These are phyloP conservation scores for Drosophila nigrodunni DNA, from an alignment of 1,140 invertebrate species.

Conservation along the genomic window DNA sequence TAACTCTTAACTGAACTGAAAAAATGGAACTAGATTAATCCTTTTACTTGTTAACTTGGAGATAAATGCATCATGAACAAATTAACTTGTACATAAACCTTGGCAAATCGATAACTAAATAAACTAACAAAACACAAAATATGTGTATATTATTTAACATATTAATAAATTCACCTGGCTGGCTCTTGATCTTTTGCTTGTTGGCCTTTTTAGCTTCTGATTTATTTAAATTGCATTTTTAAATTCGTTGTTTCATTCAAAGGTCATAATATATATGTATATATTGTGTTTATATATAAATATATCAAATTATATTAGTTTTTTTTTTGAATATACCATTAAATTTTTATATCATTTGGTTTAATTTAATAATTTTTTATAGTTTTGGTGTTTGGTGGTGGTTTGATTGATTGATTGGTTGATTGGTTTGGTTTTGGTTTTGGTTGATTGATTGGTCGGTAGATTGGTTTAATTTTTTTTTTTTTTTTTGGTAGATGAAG, in stretches of 20 bases:
- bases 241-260: slow-evolving; percentile 45
- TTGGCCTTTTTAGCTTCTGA: slow-evolving; percentile 95
- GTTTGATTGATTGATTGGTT: slow-evolving; percentile 52
- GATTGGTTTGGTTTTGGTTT: slow-evolving; percentile 44
- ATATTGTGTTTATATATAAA: slow-evolving; percentile 3
- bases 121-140: background rate
- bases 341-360: slow-evolving; percentile 8
- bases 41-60: too few relatives aligned
- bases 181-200: slow-evolving; percentile 92
- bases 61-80: too few relatives aligned
- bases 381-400: slow-evolving; percentile 54
- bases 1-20: too few relatives aligned
- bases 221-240: slow-evolving; percentile 42
- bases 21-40: too few relatives aligned
- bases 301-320: slow-evolving; percentile 6
- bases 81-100: too few relatives aligned
- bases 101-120: background rate
- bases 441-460: slow-evolving; percentile 46
- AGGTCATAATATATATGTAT: slow-evolving; percentile 21
- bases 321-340: slow-evolving; percentile 13
- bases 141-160: slow-evolving; percentile 1
- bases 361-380: slow-evolving; percentile 43
- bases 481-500: slow-evolving; percentile 59
- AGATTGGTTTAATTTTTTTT: slow-evolving; percentile 40
- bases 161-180: slow-evolving; percentile 89